These are phyloP conservation scores for Parnassius apollo DNA, from an alignment of 2,888 invertebrate species.

Conservation along the genomic window DNA sequence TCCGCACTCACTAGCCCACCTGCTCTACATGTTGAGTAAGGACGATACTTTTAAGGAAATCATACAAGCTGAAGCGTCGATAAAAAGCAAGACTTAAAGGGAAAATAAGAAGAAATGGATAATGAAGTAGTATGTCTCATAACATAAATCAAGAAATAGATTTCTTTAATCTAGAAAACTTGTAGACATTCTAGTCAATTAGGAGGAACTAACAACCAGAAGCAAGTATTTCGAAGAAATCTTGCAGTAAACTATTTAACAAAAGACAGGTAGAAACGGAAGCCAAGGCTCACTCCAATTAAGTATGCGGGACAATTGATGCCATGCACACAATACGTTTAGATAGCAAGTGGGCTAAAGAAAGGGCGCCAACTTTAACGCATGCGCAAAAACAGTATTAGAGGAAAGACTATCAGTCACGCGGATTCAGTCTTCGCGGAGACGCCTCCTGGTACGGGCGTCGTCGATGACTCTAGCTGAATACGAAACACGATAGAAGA, in stretches of 20 bases:
- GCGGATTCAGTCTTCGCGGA: conserved; percentile 59
- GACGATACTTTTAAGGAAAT: no score
- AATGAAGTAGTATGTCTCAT: no score
- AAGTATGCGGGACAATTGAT: conserved; percentile 74
- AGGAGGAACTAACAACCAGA: not conserved
- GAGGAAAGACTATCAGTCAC: conserved; percentile 52
- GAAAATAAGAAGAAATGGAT: no score
- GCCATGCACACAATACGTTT: conserved; percentile 66
- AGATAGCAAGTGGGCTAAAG: conserved; percentile 60
- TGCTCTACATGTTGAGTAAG: no score
- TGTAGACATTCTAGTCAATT: no score
- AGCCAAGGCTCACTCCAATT: conserved; percentile 52
- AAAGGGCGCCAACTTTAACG: conserved; percentile 74
- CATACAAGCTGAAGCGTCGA: no score
- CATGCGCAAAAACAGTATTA: conserved; percentile 52
- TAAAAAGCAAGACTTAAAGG: no score
- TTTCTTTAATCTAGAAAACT: no score
- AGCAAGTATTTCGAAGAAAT: not conserved
- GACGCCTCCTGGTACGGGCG: conserved; percentile 47
- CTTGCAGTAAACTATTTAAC: conserved; percentile 19
- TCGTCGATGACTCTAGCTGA: conserved; percentile 39
- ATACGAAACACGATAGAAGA: conserved; percentile 30
- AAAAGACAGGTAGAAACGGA: conserved; percentile 20
- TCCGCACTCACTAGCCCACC: no score
- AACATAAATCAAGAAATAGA: no score